Base-by-base conservation (phyloP, 2,113 vertebrate genomes). In the Oncorhynchus nerka region DNA sequence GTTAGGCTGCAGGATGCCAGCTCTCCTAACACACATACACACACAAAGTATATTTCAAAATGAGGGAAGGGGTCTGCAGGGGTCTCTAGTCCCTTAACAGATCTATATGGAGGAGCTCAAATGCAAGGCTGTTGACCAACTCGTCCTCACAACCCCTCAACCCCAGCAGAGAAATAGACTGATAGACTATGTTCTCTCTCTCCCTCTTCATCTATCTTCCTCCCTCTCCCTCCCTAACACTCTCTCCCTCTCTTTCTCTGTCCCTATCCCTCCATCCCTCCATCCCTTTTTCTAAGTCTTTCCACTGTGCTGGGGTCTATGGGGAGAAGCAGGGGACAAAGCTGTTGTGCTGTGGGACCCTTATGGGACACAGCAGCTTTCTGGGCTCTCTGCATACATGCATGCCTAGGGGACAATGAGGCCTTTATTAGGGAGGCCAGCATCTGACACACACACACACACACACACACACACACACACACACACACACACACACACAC, bases 281-380 rank as follows among this genome's bases (percentile, higher is more conserved):
- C 39, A 28, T 34, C 67, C 19, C 70, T 59, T 51, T 72, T 51
- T 32, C 39, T 13, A 20, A 26, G 73, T 67, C 62, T 75, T 67
- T 75, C 61, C 65, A 67, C 57, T 72, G 59, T 64, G 76, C 48
- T 62, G 62, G 34, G 51, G 73, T 83, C 85, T 77, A 48, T 75
- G 82, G 87, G 86, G 83, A 87, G 87, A 86, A 82, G 83, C 79
- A 22, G 77, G 75, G 75, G 88, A 90, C 91, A 91, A 92, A 91
- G 86, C 86, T 86, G 82, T 80, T 88, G 89, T 74, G 71, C 87
- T 89, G 85, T 84, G 88, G 85, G 83, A 88, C 87, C 87, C 91
- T 90, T 88, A 89, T 82, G 80, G 89, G 85, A 93, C 92, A 93
- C 93, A 93, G 92, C 90, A 87, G 88, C 87, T 91, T 92, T 92